Base-by-base conservation (phyloP, 2,888 invertebrate genomes). In the Dryomyza anilis region DNA sequence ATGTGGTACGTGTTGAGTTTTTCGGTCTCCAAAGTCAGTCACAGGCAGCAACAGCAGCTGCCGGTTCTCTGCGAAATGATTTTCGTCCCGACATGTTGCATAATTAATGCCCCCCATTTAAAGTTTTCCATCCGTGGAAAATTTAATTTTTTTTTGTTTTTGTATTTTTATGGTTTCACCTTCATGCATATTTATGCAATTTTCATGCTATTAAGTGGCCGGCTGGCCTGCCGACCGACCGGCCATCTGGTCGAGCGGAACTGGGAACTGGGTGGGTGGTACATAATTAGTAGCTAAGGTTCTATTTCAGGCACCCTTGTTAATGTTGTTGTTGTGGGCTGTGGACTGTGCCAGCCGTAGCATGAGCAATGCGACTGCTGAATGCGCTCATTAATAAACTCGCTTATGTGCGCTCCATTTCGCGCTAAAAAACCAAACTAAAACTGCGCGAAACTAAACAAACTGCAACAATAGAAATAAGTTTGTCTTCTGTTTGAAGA, bases 361-460 rank as follows among this genome's bases (percentile, higher is more conserved):
- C 43, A 10, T 30, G 53, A 16, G 30, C 29, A 53, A 19, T 10
- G 21, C 43, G 29, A 7, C 21, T 19, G 3, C 14, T 7, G 33
- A 43, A 10, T 43, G 43, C 57, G 25, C 43, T 57, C 48, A 36
- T 50, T 60, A 48, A 60, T 23, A 48, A 60, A 50, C 19, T 48
- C 59, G 48, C 48, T 60, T 60, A 60, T 29, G 10, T 60, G 30
- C 36, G 59, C 59, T 60, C 48, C 30, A 60, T 12, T 60, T 60
- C 48, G 59, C 59, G 33, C 59, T 12, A n/a, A n/a, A n/a, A n/a
- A n/a, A n/a, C n/a, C n/a, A n/a, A n/a, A n/a, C n/a, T n/a, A n/a
- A n/a, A n/a, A n/a, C n/a, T n/a, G n/a, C n/a, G n/a, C n/a, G n/a
- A n/a, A 48, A 43, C 43, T 43, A 3, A 43, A 43, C n/a, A n/a